Conservation (phyloP, 2,888 invertebrate species). For the Ctenicera cuprea region DNA sequence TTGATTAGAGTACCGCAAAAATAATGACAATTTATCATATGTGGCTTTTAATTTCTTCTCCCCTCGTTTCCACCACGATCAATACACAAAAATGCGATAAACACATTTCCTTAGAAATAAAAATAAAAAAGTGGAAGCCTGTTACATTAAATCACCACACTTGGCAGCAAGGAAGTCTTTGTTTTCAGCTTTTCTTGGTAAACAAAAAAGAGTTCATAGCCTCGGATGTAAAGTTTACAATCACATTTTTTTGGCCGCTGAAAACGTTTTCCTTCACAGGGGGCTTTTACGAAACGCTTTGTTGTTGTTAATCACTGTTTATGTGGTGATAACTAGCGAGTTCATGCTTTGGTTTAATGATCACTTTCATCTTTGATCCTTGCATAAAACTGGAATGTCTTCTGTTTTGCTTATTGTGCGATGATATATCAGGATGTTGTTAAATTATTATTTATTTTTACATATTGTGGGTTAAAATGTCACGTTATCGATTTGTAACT, state of each 20-base stretch:
- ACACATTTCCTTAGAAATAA: not conserved
- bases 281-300: not conserved
- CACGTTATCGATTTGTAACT: constrained; percentile 9
- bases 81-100: not conserved
- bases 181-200: not conserved
- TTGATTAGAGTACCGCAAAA: constrained; percentile 23
- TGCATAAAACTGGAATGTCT: constrained; percentile 25
- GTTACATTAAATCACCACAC: too few species aligned
- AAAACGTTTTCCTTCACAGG: not conserved
- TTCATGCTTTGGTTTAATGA: constrained; percentile 10
- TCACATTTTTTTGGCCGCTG: not conserved
- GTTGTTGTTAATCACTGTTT: constrained; percentile 18
- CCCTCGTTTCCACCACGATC: not conserved
- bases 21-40: constrained; percentile 22
- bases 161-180: not conserved
- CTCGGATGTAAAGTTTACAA: not conserved
- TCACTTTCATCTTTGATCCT: constrained; percentile 20
- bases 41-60: constrained; percentile 13
- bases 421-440: constrained; percentile 8
- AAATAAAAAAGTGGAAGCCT: not conserved
- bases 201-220: not conserved
- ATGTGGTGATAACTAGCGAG: not conserved
- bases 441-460: constrained; percentile 4
- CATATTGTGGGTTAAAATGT: constrained; percentile 5
- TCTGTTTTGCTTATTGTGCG: constrained; percentile 1